phyloP scores from a whole-genome alignment of 2,888 invertebrate species.

The Plagodis pulveraria region DNA sequence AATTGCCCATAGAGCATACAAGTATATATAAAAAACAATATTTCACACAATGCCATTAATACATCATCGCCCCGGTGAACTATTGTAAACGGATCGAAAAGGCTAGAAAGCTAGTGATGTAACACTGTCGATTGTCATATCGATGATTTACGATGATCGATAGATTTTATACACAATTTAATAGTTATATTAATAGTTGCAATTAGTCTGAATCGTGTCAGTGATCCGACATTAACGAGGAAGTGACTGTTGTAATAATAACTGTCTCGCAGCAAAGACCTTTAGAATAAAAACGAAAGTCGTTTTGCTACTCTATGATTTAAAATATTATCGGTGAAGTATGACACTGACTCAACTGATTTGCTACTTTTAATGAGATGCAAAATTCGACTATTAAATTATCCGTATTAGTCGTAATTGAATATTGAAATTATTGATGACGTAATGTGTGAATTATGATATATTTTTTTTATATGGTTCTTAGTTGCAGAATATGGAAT shows the following conservation, averaged over 20 bases:
- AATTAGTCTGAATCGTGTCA: slow-evolving; percentile 15
- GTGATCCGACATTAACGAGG: slow-evolving; percentile 12
- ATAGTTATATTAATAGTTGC: slow-evolving; percentile 6
- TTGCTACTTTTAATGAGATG: neutral
- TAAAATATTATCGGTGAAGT: neutral
- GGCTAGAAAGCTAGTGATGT: slow-evolving; percentile 32
- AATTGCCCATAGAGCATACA: too few species aligned
- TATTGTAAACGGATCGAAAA: slow-evolving; percentile 11
- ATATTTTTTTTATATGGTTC: too few species aligned
- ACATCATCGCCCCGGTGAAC: slow-evolving; percentile 8
- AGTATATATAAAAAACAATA: too few species aligned
- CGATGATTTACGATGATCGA: slow-evolving; percentile 33
- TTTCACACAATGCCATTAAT: too few species aligned
- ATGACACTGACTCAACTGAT: neutral
- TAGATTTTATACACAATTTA: slow-evolving; percentile 12
- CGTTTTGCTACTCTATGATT: slow-evolving; percentile 8
- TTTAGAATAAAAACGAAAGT: slow-evolving; percentile 24
- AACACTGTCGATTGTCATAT: slow-evolving; percentile 32
- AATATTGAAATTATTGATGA: too few species aligned
- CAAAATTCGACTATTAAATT: too few species aligned
- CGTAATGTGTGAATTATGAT: too few species aligned
- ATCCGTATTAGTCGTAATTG: too few species aligned
- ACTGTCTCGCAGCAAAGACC: slow-evolving; percentile 11
- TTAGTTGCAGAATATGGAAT: too few species aligned
- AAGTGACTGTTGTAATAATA: slow-evolving; percentile 7